Evolutionary conservation across 2,113 vertebrate species (phyloP), one percentile per base, ranked within the genome.

Genomic region (Glaucomys volans): DNA sequence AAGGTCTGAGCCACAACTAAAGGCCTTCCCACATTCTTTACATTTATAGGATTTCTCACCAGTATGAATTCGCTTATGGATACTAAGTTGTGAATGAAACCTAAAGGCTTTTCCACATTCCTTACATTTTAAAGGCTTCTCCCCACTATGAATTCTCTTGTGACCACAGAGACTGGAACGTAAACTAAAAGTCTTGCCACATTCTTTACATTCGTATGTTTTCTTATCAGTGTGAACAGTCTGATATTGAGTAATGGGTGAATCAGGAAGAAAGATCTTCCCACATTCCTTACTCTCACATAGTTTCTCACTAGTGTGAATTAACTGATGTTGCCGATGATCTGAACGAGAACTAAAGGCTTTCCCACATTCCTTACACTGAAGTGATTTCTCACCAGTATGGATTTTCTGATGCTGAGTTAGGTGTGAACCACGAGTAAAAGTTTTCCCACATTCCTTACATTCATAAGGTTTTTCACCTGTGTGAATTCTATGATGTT

Each of bases 401-500:
- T 47, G 26, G 35, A 30, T 9, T 50, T 32, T 50, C 75, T 26
- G 42, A 76, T 76, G 44, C 32, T 30, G 44, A 32, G 10, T 50
- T 30, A 50, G 44, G 44, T 50, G 44, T 50, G 44, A 50, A 9
- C 44, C 44, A 77, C 2, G 32, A 77, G 75, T 30, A 52, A 91
- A 91, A 5, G 64, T 77, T 8, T 81, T 81, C n/a, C 89, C 76
- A 24, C 89, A 91, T 20, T 91, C 76, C 18, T 71, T 71, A 79
- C 76, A 81, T 1, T 44, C 20, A 10, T 91, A 91, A 18, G 89
- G 76, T 17, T 71, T 91, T 1, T 91, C 89, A 2, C 76, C 89
- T 3, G 89, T 91, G 64, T 91, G 89, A 22, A 54, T 81, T 18
- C 64, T 54, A 66, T 91, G 76, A 28, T 91, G 89, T 54, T 81